Base-by-base conservation (phyloP, 2,888 invertebrate species). In the Candidula unifasciata region DNA sequence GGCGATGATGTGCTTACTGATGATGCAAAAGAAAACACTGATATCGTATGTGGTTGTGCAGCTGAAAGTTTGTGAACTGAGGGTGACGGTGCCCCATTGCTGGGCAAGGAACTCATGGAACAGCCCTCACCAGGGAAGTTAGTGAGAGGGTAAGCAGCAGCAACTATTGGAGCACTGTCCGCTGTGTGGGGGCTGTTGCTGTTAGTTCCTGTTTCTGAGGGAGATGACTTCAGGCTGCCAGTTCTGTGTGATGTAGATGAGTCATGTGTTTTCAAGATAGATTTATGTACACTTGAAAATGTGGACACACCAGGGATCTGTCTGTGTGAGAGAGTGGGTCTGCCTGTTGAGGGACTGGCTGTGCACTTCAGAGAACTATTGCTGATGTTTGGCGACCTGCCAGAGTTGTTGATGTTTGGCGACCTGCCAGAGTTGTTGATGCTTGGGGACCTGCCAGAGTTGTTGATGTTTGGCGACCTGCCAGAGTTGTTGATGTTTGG, bases 381-480 rank as follows among this genome's bases (percentile, higher is more conserved):
- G 21, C 60, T 35, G 30, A 76, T 80, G 57, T 68, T 84, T 37
- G 81, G 69, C 37, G 84, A 84, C 21, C 52, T 80, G 33, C 33
- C 74, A 35, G 30, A 44, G 73, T n/a, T 18, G 21, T 74, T 54
- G 37, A 33, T 64, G 24, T 78, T 84, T 13, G 81, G 83, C 2
- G 85, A 74, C 10, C 80, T 76, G 69, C 80, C 37, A 18, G 83
- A 21, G 66, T 44, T 82, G 30, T 66, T 64, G 13, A 71, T n/a
- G 57, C 64, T 82, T 54, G 84, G 81, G 24, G 85, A 83, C 13
- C 74, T 68, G 24, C 84, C 30, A 44, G 80, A 68, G n/a, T 57
- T 30, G 16, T 80, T 64, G 3, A 85, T 60, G 18, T 78, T 85
- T 74, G 82, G 64, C 35, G 86, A 83, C 21, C 71, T 64, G 13